phyloP scores from a whole-genome alignment of 2,797 vertebrate species.

The Threskiornis aethiopicus region DNA sequence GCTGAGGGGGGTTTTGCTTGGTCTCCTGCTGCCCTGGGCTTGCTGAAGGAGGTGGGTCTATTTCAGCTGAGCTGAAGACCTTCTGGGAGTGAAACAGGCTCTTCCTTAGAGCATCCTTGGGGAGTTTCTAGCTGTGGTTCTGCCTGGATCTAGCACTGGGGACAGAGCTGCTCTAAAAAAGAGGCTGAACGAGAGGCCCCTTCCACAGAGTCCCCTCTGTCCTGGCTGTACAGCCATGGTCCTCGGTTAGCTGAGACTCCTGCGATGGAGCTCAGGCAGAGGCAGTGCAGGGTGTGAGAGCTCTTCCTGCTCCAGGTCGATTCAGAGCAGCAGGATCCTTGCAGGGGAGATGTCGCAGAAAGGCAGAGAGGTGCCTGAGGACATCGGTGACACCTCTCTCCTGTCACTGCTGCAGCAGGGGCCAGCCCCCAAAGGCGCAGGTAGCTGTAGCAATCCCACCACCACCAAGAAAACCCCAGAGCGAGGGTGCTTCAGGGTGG shows the following conservation, averaged over 20 bases:
- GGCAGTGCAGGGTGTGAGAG: background rate
- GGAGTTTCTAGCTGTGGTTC: background rate
- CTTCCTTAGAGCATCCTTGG: background rate
- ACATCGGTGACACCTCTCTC: background rate
- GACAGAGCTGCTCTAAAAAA: background rate
- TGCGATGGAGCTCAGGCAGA: background rate
- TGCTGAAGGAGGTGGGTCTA: background rate
- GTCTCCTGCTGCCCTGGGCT: background rate
- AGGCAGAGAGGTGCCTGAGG: rapidly evolving
- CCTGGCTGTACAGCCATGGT: background rate
- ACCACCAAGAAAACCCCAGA: background rate
- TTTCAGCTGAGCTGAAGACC: background rate
- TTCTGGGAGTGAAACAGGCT: background rate
- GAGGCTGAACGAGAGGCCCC: background rate
- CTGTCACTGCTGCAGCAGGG: background rate
- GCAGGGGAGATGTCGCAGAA: background rate
- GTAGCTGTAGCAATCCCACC: no score
- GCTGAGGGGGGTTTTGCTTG: background rate
- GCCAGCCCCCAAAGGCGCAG: background rate
- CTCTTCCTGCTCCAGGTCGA: background rate
- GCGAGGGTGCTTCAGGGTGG: rapidly evolving
- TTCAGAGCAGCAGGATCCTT: rapidly evolving
- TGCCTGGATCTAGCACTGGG: background rate
- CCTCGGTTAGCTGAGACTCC: background rate
- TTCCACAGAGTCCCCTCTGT: background rate